These are phyloP conservation scores for Diachasma alloeum DNA, from an alignment of 1,140 invertebrate species.

Conservation along the genomic window DNA sequence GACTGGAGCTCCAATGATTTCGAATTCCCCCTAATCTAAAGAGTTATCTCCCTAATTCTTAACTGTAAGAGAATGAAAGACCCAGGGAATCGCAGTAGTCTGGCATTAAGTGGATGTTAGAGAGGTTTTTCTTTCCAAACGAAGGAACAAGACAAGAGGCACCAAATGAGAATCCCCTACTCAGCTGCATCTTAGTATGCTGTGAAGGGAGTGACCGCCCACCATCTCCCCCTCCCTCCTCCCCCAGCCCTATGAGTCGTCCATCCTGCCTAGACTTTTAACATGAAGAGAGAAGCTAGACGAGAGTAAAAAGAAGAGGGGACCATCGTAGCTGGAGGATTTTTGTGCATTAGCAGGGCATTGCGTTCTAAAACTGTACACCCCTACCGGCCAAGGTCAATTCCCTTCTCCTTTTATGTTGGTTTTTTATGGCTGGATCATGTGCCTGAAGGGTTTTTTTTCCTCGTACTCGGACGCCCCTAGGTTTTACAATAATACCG, in stretches of 20 bases:
- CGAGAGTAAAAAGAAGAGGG: neutral
- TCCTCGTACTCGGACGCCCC: neutral
- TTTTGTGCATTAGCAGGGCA: constrained; percentile 2
- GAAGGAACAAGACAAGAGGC: neutral
- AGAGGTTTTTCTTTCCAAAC: neutral
- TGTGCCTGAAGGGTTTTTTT: constrained; percentile 12
- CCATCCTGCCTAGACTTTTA: neutral
- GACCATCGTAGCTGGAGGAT: neutral
- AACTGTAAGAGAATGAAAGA: neutral
- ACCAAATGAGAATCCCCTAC: neutral
- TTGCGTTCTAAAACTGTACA: constrained; percentile 6
- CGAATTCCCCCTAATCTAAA: neutral
- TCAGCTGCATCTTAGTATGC: constrained; percentile 15
- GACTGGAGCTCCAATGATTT: too few species aligned
- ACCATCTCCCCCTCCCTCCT: neutral
- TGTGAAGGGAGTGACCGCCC: neutral
- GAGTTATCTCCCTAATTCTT: neutral
- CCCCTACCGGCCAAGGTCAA: constrained; percentile 20
- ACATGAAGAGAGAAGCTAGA: neutral
- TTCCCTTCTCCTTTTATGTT: constrained; percentile 2
- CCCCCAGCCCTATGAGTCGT: too few species aligned
- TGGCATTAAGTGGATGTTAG: neutral
- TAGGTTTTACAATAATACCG: neutral
- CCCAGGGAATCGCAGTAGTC: neutral
- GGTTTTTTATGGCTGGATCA: neutral